These are phyloP conservation scores for Microcebus murinus DNA, from an alignment of 2,113 vertebrate species.

Conservation along the genomic window DNA sequence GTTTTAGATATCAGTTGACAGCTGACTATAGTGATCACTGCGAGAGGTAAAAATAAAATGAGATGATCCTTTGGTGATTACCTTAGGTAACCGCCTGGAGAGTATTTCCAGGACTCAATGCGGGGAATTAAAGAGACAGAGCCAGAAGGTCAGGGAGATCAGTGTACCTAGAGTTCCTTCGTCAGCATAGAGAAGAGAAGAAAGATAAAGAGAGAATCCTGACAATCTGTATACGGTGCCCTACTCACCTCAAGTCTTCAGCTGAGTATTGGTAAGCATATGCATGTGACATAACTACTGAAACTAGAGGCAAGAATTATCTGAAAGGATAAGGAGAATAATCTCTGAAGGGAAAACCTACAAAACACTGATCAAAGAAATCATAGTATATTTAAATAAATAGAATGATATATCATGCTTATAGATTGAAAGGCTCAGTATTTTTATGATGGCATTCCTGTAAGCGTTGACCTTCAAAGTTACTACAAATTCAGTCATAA, in stretches of 20 bases:
- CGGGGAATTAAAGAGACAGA: background rate
- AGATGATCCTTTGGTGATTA: background rate
- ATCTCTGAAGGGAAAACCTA: background rate
- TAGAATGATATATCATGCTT: too few relatives aligned
- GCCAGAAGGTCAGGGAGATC: background rate
- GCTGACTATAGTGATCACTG: background rate
- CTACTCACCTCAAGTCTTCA: background rate
- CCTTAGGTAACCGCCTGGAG: background rate
- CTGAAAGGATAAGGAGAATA: background rate
- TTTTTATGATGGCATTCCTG: background rate
- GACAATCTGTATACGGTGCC: background rate
- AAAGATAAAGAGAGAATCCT: background rate
- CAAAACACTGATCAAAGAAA: background rate
- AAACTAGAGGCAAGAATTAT: background rate
- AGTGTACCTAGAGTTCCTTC: background rate
- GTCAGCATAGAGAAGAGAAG: background rate
- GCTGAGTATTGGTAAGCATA: background rate
- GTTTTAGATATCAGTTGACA: background rate
- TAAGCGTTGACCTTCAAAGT: background rate
- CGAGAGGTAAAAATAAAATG: background rate
- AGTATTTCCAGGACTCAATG: background rate
- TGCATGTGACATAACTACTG: background rate
- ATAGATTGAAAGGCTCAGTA: too few relatives aligned
- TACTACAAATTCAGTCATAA: background rate
- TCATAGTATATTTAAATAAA: too few relatives aligned